Percentiles rank a stretch among this genome's conserved stretches.
phyloP scores from a whole-genome alignment of 2,888 invertebrate genomes.

The Catocala nupta region DNA sequence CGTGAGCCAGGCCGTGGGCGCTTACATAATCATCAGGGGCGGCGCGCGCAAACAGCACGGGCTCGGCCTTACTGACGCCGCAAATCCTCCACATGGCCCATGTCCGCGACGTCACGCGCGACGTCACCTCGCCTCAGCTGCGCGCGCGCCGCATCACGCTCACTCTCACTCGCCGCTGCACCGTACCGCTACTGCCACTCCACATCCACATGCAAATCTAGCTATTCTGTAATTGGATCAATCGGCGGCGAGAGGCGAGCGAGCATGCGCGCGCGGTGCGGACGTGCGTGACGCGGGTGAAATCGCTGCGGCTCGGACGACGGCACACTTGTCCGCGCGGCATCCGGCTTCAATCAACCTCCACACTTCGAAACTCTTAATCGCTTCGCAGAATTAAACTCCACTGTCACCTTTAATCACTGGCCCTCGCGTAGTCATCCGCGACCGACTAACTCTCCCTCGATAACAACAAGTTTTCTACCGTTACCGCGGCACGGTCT shows the following conservation, averaged over 20 bases:
- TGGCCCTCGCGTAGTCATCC: constrained; percentile 44
- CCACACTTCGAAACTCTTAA: constrained; percentile 53
- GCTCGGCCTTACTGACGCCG: constrained; percentile 83
- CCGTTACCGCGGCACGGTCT: constrained; percentile 43
- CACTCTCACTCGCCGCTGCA: constrained; percentile 76
- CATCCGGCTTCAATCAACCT: constrained; percentile 68
- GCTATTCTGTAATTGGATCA: constrained; percentile 71
- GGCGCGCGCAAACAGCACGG: constrained; percentile 74
- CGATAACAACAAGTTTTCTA: constrained; percentile 49
- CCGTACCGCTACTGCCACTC: constrained; percentile 37
- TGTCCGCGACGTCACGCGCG: constrained; percentile 74
- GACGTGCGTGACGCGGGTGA: constrained; percentile 83
- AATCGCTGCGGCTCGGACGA: constrained; percentile 71
- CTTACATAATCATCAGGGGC: constrained; percentile 82
- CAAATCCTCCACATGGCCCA: constrained; percentile 86
- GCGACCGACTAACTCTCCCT: constrained; percentile 53
- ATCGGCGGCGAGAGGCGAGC: constrained; percentile 65
- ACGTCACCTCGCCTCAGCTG: constrained; percentile 76
- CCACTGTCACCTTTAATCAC: constrained; percentile 53
- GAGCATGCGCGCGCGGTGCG: constrained; percentile 66
- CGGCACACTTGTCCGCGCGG: constrained; percentile 74
- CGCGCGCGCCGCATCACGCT: constrained; percentile 70
- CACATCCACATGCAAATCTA: constrained; percentile 67
- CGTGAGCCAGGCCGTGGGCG: constrained; percentile 34
- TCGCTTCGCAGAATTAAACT: constrained; percentile 42